Conservation (phyloP, 2,888 invertebrate genomes). For the Ichneumon xanthorius region DNA sequence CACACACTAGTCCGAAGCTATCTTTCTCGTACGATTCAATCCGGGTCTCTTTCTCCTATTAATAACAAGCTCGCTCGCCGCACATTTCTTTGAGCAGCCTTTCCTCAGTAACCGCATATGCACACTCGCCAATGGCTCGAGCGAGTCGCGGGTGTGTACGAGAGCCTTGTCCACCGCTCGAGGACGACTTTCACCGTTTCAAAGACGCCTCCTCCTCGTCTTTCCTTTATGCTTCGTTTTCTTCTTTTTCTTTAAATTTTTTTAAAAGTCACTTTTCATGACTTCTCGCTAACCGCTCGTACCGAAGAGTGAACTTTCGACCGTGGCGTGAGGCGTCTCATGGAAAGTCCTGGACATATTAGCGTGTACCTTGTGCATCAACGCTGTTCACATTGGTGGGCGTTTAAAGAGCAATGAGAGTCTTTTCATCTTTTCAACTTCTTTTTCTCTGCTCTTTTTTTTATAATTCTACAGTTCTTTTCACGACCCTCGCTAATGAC, state of each 20-base stretch:
- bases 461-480: not conserved
- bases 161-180: slow-evolving; percentile 50
- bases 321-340: slow-evolving; percentile 61
- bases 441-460: too few species aligned
- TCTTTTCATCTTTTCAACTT: slow-evolving; percentile 1
- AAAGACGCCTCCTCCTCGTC: slow-evolving; percentile 24
- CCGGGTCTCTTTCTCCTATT: slow-evolving; percentile 48
- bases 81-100: slow-evolving; percentile 31
- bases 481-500: slow-evolving; percentile 48
- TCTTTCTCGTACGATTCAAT: slow-evolving; percentile 35
- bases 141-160: slow-evolving; percentile 56
- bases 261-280: slow-evolving; percentile 32
- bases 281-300: slow-evolving; percentile 52
- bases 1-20: not conserved
- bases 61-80: slow-evolving; percentile 36
- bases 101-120: slow-evolving; percentile 6
- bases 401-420: slow-evolving; percentile 53
- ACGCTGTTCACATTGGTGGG: slow-evolving; percentile 22
- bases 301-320: slow-evolving; percentile 75
- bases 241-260: slow-evolving; percentile 17
- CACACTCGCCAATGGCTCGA: slow-evolving; percentile 41
- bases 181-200: slow-evolving; percentile 60
- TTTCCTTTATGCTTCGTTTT: slow-evolving; percentile 44
- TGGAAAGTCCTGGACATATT: slow-evolving; percentile 49
- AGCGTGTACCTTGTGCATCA: slow-evolving; percentile 1